Conservation (phyloP, 2,113 vertebrate species). For the Pachycephala philippinensis region DNA sequence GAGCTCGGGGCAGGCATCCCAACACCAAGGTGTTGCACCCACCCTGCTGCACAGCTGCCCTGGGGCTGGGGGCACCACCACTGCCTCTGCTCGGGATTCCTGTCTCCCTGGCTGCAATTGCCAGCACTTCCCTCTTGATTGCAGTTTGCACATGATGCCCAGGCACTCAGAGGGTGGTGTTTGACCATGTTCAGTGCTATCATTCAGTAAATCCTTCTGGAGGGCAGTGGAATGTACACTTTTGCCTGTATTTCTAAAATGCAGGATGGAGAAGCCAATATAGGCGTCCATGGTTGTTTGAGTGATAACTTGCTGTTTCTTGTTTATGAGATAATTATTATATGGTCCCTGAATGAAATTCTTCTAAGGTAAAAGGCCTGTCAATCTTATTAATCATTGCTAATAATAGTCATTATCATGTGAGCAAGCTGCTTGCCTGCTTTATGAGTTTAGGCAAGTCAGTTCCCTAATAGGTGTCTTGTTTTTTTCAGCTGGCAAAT, state of each 20-base stretch:
- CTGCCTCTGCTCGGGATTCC: neutral
- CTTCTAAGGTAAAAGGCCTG: neutral
- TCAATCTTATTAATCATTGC: neutral
- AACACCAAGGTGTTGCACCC: accelerated
- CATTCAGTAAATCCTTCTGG: neutral
- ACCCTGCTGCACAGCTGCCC: neutral
- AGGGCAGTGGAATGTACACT: neutral
- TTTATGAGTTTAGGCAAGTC: neutral
- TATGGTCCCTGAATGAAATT: neutral
- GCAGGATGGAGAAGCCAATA: neutral
- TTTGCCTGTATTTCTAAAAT: neutral
- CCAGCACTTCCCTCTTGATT: neutral
- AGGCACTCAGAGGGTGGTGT: neutral
- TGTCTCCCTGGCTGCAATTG: neutral
- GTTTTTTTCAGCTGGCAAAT: neutral
- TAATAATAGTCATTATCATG: constrained; percentile 1
- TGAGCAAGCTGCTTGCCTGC: neutral
- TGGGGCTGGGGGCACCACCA: neutral
- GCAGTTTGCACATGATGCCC: neutral
- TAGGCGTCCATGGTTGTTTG: neutral
- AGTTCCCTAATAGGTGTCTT: neutral
- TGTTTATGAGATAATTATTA: neutral
- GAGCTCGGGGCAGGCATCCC: accelerated
- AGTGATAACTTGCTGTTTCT: constrained; percentile 21
- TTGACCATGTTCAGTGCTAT: neutral